Evolutionary conservation across 2,113 vertebrate species (phyloP).

Genomic region (Thymallus thymallus): DNA sequence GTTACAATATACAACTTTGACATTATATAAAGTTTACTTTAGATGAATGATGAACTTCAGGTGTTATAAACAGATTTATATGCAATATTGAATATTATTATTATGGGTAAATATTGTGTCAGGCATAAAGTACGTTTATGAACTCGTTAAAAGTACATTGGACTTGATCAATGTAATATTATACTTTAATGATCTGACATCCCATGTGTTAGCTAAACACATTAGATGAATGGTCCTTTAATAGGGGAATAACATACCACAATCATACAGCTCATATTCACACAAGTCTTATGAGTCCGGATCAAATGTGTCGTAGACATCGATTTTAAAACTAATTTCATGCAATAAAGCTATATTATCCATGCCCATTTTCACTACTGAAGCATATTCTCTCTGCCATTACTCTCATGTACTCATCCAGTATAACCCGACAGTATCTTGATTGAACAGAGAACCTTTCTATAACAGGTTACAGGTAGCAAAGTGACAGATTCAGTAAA

Average conservation of each 20-base stretch:
- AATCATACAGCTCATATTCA: neutral
- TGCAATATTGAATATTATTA: constrained; percentile 21
- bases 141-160: constrained; percentile 29
- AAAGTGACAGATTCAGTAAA: constrained; percentile 43
- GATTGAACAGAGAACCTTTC: constrained; percentile 65
- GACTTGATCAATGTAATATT: constrained; percentile 22
- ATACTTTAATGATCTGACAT: constrained; percentile 23
- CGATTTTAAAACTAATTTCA: too few relatives aligned
- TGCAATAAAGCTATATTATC: neutral
- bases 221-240: neutral
- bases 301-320: neutral
- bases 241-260: constrained; percentile 10
- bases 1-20: constrained; percentile 38
- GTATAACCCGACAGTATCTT: constrained; percentile 38
- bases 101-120: neutral
- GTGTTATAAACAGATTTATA: constrained; percentile 22
- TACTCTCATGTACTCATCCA: constrained; percentile 43
- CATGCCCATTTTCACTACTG: constrained; percentile 9
- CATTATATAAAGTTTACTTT: constrained; percentile 22
- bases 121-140: constrained; percentile 5
- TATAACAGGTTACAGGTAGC: constrained; percentile 39
- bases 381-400: constrained; percentile 13
- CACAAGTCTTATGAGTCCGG: constrained; percentile 23
- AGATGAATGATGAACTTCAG: constrained; percentile 20
- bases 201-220: neutral